These are phyloP conservation scores for Ctenicera cuprea DNA, from an alignment of 2,888 invertebrate genomes.

Conservation along the genomic window DNA sequence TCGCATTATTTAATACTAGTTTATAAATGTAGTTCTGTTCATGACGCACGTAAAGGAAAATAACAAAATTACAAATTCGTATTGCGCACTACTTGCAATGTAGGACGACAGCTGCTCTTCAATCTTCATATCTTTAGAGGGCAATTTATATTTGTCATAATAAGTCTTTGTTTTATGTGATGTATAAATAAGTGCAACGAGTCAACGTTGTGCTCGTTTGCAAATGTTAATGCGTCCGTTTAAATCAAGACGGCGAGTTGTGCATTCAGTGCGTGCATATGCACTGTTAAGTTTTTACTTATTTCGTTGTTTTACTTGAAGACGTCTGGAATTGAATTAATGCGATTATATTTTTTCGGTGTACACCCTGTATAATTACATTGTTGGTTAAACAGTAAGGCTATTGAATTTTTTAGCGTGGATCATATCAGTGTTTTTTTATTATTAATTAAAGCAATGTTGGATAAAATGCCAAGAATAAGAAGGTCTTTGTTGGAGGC, in stretches of 20 bases:
- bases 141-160: slow-evolving; percentile 23
- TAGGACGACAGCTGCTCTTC: slow-evolving; percentile 20
- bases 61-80: slow-evolving; percentile 5
- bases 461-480: background rate
- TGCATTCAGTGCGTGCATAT: background rate
- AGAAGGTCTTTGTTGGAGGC: background rate
- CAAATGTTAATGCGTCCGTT: background rate
- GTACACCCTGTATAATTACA: no score
- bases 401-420: no score
- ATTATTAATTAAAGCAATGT: no score
- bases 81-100: slow-evolving; percentile 20
- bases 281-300: no score
- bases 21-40: no score
- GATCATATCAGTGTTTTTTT: no score
- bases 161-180: slow-evolving; percentile 27
- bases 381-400: no score
- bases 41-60: background rate
- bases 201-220: background rate
- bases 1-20: no score
- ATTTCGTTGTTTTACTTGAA: no score
- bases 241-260: background rate
- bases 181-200: background rate
- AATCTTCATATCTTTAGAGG: slow-evolving; percentile 17
- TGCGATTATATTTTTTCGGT: no score
- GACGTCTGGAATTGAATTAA: no score